Evolutionary conservation across 64 coral and sea anemone genomes (phyloP), one percentile per base, ranked within the genome.

Genomic region (Actinia equina): DNA sequence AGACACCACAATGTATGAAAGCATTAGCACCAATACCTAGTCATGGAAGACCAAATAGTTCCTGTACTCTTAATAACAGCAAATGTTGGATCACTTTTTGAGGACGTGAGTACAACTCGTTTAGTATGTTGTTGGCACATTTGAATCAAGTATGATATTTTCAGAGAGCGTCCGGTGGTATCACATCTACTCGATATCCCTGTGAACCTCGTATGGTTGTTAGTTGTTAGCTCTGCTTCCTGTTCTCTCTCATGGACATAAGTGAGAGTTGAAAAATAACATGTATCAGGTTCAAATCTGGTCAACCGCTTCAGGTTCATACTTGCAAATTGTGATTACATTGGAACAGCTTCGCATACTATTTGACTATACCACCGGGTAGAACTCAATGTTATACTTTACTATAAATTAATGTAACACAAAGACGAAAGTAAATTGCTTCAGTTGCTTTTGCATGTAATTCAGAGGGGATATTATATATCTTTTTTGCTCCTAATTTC

Each of bases 1-100:
- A 91, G 79, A 65, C 82, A 56, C 14, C 76, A 45, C 43, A 59
- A 86, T 79, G 82, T 91, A 11, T 86, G 52, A 61, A 78, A 59
- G 85, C 59, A 23, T 44, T 77, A 60, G 52, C 10, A 77, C 51
- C 20, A 84, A 5, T 51, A 57, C 43, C 78, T 46, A 52, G 85
- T 65, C 25, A 95, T 95, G 94, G 94, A 92, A 61, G 84, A 89
- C 46, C 84, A 82, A 67, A 56, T 59, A 46, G 94, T 95, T 13
- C 90, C 94, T 41, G 71, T 95, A n/a, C 86, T 95, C 41, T 63
- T 95, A 17, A 92, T 95, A 89, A 95, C 94, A 46, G 94, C 94
- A 42, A 95, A 95, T 56, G 94, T 92, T 30, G 94, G 94, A 11
- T 95, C 94, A 41, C 79, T 95, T 67, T 95, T 95, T 49, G 94